Evolutionary conservation across 2,113 vertebrate genomes (phyloP), one percentile per base, ranked within the genome.

Genomic region (Haplochromis vanheusdeni): DNA sequence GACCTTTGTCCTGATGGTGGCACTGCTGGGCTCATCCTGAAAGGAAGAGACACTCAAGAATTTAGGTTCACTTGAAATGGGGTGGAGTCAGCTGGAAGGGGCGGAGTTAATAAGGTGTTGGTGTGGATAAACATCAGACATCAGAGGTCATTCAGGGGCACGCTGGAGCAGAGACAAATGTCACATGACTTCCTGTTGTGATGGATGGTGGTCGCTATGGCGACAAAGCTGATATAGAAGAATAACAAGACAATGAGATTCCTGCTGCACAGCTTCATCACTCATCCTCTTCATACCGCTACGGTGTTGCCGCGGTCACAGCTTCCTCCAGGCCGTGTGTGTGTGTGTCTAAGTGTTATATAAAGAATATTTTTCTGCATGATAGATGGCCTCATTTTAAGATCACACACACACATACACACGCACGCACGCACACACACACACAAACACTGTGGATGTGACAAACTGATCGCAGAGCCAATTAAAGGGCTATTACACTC

Each of bases 311-410:
- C 7, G 14, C 58, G 77, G 82, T 87, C 91, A 88, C 31, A 3
- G 2, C 47, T 89, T 86, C 84, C 88, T 93, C 54, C 70, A 80
- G 87, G 90, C 83, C 19, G 1, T 55, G 52, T 26, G 54, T 82
- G 45, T 85, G 70, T 77, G 79, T 81, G 35, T 56, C 68, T 77
- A 26, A 80, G 79, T 88, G 28, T 85, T 86, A 80, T 70, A 87
- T 68, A 86, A 79, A 85, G 60, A 56, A 84, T 6, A 9, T 62
- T 81, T 37, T 73, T 73, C 28, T 75, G 80, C 77, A 80, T 91
- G 87, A 91, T 91, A 83, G 62, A 91, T 90, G 86, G 62, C 49
- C 84, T 93, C 62, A 90, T 91, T 85, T 93, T 81, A 88, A 80
- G 23, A 35, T n/a, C 7, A 65, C 68, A 81, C 55, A 60, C 60